phyloP scores from a whole-genome alignment of 1,140 invertebrate genomes.

The Hestina assimilis region DNA sequence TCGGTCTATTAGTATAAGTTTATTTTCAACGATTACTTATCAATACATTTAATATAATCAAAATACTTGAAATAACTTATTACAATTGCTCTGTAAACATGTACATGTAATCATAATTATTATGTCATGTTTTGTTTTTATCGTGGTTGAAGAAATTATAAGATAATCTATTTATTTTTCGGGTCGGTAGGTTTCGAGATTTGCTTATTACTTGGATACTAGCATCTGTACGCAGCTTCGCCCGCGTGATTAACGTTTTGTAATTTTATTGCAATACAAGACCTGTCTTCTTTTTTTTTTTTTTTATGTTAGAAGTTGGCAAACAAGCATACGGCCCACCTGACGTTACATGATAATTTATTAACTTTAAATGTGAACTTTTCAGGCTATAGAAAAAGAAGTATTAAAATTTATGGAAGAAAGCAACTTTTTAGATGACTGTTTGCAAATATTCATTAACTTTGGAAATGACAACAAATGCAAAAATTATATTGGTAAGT shows the following conservation, averaged over 20 bases:
- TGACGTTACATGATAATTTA: too few species aligned
- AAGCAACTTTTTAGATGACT: conserved; percentile 50
- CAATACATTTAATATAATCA: background rate
- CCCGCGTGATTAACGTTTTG: too few species aligned
- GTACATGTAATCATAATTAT: background rate
- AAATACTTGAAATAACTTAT: background rate
- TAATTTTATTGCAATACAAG: too few species aligned
- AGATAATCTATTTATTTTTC: too few species aligned
- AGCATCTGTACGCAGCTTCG: too few species aligned
- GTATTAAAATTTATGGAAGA: conserved; percentile 43
- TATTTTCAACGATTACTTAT: conserved; percentile 1
- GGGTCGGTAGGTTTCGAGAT: too few species aligned
- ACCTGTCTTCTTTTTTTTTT: too few species aligned
- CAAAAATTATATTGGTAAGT: conserved; percentile 51
- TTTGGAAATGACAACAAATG: conserved; percentile 51
- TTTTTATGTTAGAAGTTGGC: too few species aligned
- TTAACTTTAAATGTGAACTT: too few species aligned
- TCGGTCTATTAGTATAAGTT: background rate
- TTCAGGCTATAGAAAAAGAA: conserved; percentile 52
- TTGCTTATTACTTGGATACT: too few species aligned
- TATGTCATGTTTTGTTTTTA: background rate
- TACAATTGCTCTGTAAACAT: background rate
- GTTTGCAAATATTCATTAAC: conserved; percentile 54
- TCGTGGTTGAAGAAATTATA: background rate
- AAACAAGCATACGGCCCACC: too few species aligned